These are phyloP conservation scores for Pipistrellus nathusii DNA, from an alignment of 2,797 vertebrate species.

Conservation along the genomic window DNA sequence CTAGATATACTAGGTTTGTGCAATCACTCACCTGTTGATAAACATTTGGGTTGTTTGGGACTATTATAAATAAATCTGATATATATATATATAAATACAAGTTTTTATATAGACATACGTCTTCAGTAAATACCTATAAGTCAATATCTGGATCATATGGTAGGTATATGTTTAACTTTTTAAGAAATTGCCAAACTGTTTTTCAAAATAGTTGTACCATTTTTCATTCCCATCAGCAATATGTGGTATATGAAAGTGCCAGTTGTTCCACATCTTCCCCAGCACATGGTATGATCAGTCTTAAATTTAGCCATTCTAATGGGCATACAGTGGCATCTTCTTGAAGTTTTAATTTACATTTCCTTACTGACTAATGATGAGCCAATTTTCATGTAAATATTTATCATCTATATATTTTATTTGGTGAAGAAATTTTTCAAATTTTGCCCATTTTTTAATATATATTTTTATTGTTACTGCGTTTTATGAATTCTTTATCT, in stretches of 20 bases:
- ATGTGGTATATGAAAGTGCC: too few species aligned
- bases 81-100: background rate
- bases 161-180: background rate
- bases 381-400: background rate
- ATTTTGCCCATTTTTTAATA: conserved; percentile 13
- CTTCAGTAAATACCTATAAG: background rate
- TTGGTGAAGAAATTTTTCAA: background rate
- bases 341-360: conserved; percentile 3
- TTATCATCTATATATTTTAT: conserved; percentile 27
- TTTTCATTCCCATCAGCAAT: background rate
- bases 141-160: background rate
- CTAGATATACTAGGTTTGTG: background rate
- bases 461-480: background rate
- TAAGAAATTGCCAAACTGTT: background rate
- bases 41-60: background rate
- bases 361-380: background rate
- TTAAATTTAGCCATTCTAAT: background rate
- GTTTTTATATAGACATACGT: background rate
- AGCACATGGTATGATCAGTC: background rate
- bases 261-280: background rate
- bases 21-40: background rate
- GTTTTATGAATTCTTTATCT: background rate
- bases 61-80: background rate
- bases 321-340: background rate
- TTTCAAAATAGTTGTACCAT: background rate